Evolutionary conservation across 2,888 invertebrate species (phyloP).

Genomic region (Acrocyrtus sp.): DNA sequence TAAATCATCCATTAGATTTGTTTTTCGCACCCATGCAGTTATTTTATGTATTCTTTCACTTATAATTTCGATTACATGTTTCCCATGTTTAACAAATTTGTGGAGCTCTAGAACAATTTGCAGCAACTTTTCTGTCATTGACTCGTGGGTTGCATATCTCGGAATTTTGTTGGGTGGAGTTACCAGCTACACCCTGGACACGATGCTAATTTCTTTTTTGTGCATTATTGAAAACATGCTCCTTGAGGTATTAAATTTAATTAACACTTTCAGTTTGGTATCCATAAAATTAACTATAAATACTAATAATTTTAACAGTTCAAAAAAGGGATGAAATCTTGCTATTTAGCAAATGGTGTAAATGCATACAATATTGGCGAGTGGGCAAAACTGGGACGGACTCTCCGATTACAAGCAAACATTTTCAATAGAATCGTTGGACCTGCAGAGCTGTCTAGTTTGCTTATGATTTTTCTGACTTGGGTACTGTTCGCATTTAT

Average conservation of each 20-base stretch:
- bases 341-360: too few relatives aligned
- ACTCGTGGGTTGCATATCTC: neutral
- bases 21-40: too few relatives aligned
- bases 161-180: conserved; percentile 9
- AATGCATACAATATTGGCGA: neutral
- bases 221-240: conserved; percentile 22
- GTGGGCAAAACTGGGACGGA: conserved; percentile 17
- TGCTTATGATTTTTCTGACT: conserved; percentile 10
- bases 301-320: too few relatives aligned
- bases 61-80: too few relatives aligned
- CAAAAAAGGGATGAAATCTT: too few relatives aligned
- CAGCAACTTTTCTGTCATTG: too few relatives aligned
- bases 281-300: too few relatives aligned
- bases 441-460: conserved; percentile 3
- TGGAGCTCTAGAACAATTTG: too few relatives aligned
- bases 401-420: conserved; percentile 9
- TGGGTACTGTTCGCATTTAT: conserved; percentile 21
- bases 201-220: conserved; percentile 12
- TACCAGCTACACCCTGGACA: neutral
- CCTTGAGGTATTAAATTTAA: conserved; percentile 4
- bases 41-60: too few relatives aligned
- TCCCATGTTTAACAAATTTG: too few relatives aligned
- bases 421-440: conserved; percentile 7
- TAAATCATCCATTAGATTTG: neutral
- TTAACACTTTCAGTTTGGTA: too few relatives aligned